phyloP scores from a whole-genome alignment of 1,140 invertebrate species.

The Drosophila sproati region DNA sequence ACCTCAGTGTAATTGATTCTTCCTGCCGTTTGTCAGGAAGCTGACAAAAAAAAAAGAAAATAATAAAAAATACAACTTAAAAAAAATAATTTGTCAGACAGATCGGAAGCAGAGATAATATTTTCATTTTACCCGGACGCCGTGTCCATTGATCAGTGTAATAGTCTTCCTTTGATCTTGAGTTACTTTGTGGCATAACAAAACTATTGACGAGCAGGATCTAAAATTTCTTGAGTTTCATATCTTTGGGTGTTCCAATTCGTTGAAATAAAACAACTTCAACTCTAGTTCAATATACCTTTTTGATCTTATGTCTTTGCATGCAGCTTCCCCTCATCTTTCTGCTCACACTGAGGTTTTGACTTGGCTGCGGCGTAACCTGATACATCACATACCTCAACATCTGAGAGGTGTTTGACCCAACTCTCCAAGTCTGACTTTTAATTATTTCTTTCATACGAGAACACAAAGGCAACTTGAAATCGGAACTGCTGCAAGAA shows the following conservation, averaged over 20 bases:
- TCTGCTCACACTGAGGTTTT: slow-evolving; percentile 47
- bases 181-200: slow-evolving; percentile 36
- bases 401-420: slow-evolving; percentile 67
- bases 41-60: slow-evolving; percentile 43
- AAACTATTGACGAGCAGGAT: slow-evolving; percentile 3
- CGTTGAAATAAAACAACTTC: not conserved
- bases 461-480: slow-evolving; percentile 24
- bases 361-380: slow-evolving; percentile 52
- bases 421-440: slow-evolving; percentile 29
- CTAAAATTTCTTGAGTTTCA: slow-evolving; percentile 11
- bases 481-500: slow-evolving; percentile 58
- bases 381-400: slow-evolving; percentile 42
- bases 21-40: slow-evolving; percentile 63
- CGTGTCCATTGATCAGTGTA: slow-evolving; percentile 71
- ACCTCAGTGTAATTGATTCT: slow-evolving; percentile 63
- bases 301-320: not conserved
- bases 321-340: slow-evolving; percentile 18
- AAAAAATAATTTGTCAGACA: slow-evolving; percentile 48
- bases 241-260: slow-evolving; percentile 26
- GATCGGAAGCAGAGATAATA: slow-evolving; percentile 74
- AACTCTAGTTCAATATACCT: not conserved
- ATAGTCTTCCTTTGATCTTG: slow-evolving; percentile 76
- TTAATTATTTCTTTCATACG: slow-evolving; percentile 34
- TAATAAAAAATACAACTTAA: not conserved
- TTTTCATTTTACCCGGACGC: slow-evolving; percentile 43